A percentile compares a stretch with the other conserved stretches of the same genome.
These are phyloP conservation scores for Tupiocoris notatus DNA, from an alignment of 2,888 invertebrate genomes.

Conservation along the genomic window DNA sequence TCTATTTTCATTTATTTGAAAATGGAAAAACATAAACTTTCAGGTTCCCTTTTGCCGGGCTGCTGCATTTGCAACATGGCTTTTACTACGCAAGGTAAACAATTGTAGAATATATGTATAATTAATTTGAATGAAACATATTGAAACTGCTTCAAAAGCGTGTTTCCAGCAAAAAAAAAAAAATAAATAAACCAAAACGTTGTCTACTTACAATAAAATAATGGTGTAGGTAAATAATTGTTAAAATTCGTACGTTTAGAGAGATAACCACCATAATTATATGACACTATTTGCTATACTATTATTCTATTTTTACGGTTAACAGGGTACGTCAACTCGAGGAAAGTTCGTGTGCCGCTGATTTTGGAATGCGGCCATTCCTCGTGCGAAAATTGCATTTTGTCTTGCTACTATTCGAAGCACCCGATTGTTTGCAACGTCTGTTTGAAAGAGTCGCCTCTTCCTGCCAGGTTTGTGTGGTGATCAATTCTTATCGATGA, in stretches of 20 bases:
- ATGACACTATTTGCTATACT: too few species aligned
- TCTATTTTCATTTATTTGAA: too few species aligned
- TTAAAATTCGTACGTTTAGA: too few species aligned
- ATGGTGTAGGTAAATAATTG: too few species aligned
- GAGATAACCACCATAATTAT: too few species aligned
- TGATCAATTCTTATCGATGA: not conserved
- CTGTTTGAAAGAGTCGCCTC: constrained; percentile 55
- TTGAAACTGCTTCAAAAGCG: too few species aligned
- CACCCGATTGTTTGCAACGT: constrained; percentile 56
- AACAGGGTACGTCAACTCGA: constrained; percentile 9
- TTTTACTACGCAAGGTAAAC: constrained; percentile 1
- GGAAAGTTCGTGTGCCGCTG: constrained; percentile 56
- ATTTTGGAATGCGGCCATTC: constrained; percentile 67
- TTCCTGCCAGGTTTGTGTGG: constrained; percentile 46
- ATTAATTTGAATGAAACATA: too few species aligned
- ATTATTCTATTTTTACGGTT: too few species aligned
- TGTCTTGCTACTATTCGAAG: constrained; percentile 46
- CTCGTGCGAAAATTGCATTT: constrained; percentile 65
- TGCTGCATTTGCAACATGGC: not conserved
- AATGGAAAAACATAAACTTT: not conserved
- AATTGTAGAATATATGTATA: too few species aligned
- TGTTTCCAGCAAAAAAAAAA: too few species aligned
- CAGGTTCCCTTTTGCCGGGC: not conserved
- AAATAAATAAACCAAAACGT: too few species aligned
- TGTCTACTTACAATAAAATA: too few species aligned